These are phyloP conservation scores for Adrianichthys oophorus DNA, from an alignment of 2,797 vertebrate genomes.

Conservation along the genomic window DNA sequence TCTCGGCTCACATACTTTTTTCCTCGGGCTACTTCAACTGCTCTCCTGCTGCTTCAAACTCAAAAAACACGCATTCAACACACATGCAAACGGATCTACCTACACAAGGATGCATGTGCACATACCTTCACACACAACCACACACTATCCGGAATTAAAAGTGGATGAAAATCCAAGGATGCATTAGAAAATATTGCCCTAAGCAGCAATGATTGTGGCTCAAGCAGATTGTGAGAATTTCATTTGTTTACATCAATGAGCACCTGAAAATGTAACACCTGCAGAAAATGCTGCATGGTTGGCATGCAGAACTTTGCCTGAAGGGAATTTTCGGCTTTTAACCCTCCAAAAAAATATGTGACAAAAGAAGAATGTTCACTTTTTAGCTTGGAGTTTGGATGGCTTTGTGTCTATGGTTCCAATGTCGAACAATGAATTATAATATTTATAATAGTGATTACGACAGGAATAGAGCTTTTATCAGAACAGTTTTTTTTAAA, in stretches of 20 bases:
- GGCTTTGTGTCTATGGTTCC: too few relatives aligned
- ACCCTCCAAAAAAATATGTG: neutral
- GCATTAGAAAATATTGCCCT: neutral
- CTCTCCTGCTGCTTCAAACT: constrained; percentile 41
- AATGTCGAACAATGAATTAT: too few relatives aligned
- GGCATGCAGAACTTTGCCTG: neutral
- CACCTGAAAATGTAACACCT: neutral
- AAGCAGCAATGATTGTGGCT: neutral
- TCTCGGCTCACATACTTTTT: constrained; percentile 55
- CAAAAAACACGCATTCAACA: constrained; percentile 2
- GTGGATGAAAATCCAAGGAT: constrained; percentile 3
- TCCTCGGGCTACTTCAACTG: constrained; percentile 51
- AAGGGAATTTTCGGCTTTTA: neutral
- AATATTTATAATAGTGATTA: too few relatives aligned
- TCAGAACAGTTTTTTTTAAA: too few relatives aligned
- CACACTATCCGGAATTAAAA: constrained; percentile 10
- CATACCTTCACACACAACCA: neutral
- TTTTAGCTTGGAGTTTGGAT: neutral
- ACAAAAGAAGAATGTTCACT: neutral
- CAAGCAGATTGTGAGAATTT: neutral
- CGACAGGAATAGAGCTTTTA: too few relatives aligned
- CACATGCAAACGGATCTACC: constrained; percentile 4
- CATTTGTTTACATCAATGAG: neutral
- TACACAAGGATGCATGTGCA: neutral
- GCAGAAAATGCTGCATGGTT: neutral